Base-by-base conservation (phyloP, 2,113 vertebrate species). In the Ammodytes dubius region DNA sequence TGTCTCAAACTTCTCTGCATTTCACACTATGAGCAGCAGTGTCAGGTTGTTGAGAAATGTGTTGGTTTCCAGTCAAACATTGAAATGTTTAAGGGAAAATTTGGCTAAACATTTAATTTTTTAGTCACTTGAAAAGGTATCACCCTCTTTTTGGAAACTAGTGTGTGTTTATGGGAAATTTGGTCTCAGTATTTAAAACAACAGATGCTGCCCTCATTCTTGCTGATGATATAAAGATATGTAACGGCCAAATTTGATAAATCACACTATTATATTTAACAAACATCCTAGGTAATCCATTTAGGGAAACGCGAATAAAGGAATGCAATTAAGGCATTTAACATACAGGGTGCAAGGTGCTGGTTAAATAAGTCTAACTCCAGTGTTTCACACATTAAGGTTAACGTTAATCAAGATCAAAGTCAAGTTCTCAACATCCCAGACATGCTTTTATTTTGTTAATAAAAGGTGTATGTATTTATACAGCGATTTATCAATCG, bases 61-160 rank as follows among this genome's bases (percentile, higher is more conserved):
- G 35, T 12, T 27, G 15, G 14, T 40, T 27, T 14, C 39, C 4
- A 37, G 40, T 19, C 49, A 11, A 42, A 66, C 66, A 37, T 42
- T 11, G 35, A 27, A 40, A 58, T 13, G 35, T 58, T 67, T 1
- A 3, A 0, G 13, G 54, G 42, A 27, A 15, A 35, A 9, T 53
- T 42, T 43, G 52, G n/a, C 35, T 17, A 12, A 50, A 47, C 3
- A 1, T 57, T 42, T 2, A 35, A 4, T 15, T 61, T 45, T 2
- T 11, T 53, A 14, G 19, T 15, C 45, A 56, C 13, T 37, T 7
- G 53, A 0, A 19, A 53, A 19, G 7, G 46, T 17, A 12, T 43
- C 65, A 45, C 37, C 56, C 54, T 60, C 56, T 49, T 40, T 49
- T 61, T 67, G 63, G 45, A 67, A 57, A 47, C 15, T 12, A 37